These are phyloP conservation scores for Scrobipalpa atriplicella DNA, from an alignment of 2,888 invertebrate species.

Conservation along the genomic window DNA sequence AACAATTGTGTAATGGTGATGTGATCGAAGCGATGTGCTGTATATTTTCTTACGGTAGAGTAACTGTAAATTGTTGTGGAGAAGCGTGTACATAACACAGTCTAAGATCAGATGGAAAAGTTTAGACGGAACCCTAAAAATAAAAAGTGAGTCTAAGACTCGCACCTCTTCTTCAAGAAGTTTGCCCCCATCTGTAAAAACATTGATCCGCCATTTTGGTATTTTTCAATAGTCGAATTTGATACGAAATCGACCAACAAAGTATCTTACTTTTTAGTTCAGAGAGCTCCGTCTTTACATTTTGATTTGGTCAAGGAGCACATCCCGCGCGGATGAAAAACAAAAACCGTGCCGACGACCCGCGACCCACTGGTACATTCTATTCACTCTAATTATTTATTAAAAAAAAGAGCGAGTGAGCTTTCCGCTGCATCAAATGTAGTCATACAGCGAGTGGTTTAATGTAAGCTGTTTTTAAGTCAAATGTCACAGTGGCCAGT, in stretches of 20 bases:
- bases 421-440: no score
- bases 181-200: not conserved
- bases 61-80: slow-evolving; percentile 18
- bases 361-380: not conserved
- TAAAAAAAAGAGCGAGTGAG: not conserved
- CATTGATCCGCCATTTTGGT: not conserved
- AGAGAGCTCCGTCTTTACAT: not conserved
- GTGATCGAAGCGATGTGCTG: slow-evolving; percentile 12
- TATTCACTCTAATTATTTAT: slow-evolving; percentile 7
- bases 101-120: not conserved
- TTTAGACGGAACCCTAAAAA: not conserved
- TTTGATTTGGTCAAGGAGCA: not conserved
- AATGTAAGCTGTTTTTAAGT: no score
- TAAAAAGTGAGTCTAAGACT: no score
- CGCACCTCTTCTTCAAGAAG: no score
- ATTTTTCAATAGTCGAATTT: no score
- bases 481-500: no score
- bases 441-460: no score
- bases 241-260: no score
- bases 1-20: not conserved
- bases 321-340: slow-evolving; percentile 14
- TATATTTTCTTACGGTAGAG: slow-evolving; percentile 20
- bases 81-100: slow-evolving; percentile 6
- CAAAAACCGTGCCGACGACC: slow-evolving; percentile 26
- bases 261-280: not conserved